Percentiles rank a stretch among this genome's conserved stretches.
These are phyloP conservation scores for Engystomops pustulosus DNA, from an alignment of 2,113 vertebrate genomes.

Conservation along the genomic window DNA sequence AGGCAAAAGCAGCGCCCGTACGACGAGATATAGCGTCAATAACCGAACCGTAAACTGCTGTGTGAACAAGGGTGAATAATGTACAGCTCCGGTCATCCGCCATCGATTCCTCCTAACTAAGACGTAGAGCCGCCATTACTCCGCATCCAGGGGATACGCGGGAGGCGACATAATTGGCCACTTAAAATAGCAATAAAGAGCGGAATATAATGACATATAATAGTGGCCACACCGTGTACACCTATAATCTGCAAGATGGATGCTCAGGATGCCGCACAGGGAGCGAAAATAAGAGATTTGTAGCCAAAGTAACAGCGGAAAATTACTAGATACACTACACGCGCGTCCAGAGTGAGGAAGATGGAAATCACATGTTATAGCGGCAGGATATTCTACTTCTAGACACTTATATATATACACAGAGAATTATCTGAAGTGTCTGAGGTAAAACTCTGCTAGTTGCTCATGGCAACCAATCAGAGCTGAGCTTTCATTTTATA, in stretches of 20 bases:
- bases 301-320: not conserved
- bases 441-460: too few species aligned
- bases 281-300: too few species aligned
- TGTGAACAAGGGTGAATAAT: not conserved
- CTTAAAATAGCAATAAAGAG: conserved; percentile 15
- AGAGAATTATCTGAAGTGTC: too few species aligned
- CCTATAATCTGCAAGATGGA: not conserved
- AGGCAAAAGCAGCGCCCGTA: not conserved
- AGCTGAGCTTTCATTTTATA: too few species aligned
- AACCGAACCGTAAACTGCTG: not conserved
- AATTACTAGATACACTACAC: not conserved
- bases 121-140: conserved; percentile 1
- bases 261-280: not conserved
- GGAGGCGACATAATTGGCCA: not conserved
- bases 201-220: not conserved
- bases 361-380: not conserved
- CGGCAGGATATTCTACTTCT: not conserved
- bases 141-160: not conserved
- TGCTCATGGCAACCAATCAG: too few species aligned
- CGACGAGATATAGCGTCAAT: not conserved
- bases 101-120: not conserved
- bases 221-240: not conserved
- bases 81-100: not conserved
- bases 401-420: not conserved
- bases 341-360: not conserved